Percentiles rank a stretch among this genome's conserved stretches.
phyloP scores from a whole-genome alignment of 2,888 invertebrate genomes.

The Cartodere bifasciata region DNA sequence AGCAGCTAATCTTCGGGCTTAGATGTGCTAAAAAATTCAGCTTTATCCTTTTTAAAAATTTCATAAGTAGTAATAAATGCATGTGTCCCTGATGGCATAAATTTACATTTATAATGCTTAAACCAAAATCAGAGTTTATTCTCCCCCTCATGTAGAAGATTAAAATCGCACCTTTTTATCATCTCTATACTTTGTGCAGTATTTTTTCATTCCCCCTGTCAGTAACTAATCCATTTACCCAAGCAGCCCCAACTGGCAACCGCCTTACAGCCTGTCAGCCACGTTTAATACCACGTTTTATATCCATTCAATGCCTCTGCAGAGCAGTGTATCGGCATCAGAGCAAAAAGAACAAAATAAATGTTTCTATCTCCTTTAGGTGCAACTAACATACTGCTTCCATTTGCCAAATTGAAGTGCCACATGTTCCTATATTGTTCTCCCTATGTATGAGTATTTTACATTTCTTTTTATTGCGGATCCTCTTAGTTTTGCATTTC shows the following conservation, averaged over 20 bases:
- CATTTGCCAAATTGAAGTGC: constrained; percentile 17
- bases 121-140: constrained; percentile 9
- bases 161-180: constrained; percentile 31
- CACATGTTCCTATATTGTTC: no score
- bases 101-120: constrained; percentile 3
- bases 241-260: no score
- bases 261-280: constrained; percentile 25
- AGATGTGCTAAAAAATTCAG: no score
- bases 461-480: no score
- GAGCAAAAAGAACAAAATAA: constrained; percentile 17
- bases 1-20: no score
- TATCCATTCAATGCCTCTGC: constrained; percentile 24
- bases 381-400: constrained; percentile 10
- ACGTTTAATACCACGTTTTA: constrained; percentile 30
- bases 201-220: constrained; percentile 32
- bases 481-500: no score
- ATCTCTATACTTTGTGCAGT: constrained; percentile 30
- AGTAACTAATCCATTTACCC: constrained; percentile 32
- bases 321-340: no score
- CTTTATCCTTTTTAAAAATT: no score
- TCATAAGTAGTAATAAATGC: no score
- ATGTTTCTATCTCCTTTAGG: constrained; percentile 8
- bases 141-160: constrained; percentile 16
- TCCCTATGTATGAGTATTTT: no score
- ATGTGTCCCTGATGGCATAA: constrained; percentile 1